A percentile compares a stretch with the other conserved stretches of the same genome.
These are phyloP conservation scores for Cyphomyrus plagiostoma DNA, from an alignment of 2,113 vertebrate species.

Conservation along the genomic window DNA sequence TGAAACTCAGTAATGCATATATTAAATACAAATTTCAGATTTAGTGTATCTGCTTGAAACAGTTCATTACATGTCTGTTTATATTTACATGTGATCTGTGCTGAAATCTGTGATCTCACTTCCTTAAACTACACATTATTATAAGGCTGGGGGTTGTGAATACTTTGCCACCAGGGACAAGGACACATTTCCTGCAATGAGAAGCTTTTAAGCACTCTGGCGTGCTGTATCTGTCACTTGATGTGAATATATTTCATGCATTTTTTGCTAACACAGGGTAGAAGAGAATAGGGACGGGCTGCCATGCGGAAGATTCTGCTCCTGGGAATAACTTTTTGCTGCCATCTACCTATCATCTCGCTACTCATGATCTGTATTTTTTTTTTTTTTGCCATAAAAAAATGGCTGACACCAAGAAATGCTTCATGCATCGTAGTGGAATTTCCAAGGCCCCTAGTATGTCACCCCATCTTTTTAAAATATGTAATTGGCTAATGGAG, in stretches of 20 bases:
- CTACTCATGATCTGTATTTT: background rate
- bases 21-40: background rate
- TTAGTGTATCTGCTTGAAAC: constrained; percentile 5
- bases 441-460: background rate
- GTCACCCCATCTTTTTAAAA: background rate
- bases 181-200: constrained; percentile 14
- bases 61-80: constrained; percentile 18
- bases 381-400: background rate
- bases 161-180: background rate
- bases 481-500: background rate
- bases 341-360: background rate
- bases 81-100: background rate
- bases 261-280: constrained; percentile 29
- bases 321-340: background rate
- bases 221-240: background rate
- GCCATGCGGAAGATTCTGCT: constrained; percentile 13
- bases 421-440: background rate
- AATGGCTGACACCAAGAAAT: constrained; percentile 8
- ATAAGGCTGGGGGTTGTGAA: constrained; percentile 11
- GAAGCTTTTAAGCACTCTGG: constrained; percentile 15
- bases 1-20: constrained; percentile 8
- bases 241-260: constrained; percentile 30
- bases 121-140: constrained; percentile 17
- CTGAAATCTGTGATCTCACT: constrained; percentile 13
- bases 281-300: constrained; percentile 30